Percentiles rank a stretch among this genome's conserved stretches.
These are phyloP conservation scores for Zaprionus bogoriensis DNA, from an alignment of 2,888 invertebrate genomes.

Conservation along the genomic window DNA sequence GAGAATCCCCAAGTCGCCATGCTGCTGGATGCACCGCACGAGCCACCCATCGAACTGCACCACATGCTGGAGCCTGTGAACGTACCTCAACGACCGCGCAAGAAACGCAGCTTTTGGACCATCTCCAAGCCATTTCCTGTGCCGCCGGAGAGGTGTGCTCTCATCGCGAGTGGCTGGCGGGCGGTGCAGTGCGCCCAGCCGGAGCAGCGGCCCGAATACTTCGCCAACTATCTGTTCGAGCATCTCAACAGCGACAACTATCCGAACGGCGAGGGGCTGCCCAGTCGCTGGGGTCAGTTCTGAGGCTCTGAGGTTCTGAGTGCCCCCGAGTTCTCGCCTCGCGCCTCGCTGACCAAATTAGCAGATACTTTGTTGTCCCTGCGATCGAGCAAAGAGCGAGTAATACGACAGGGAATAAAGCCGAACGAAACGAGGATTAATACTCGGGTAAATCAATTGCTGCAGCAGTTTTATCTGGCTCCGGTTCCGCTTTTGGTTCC, in stretches of 20 bases:
- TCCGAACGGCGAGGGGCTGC: conserved; percentile 63
- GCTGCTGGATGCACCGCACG: conserved; percentile 53
- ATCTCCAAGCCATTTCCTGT: conserved; percentile 36
- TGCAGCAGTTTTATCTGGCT: too few species aligned
- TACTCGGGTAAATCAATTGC: neutral
- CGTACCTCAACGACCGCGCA: conserved; percentile 45
- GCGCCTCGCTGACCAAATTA: neutral
- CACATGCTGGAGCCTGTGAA: conserved; percentile 31
- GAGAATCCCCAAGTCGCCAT: conserved; percentile 39
- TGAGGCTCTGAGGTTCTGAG: conserved; percentile 41
- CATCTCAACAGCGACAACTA: conserved; percentile 65
- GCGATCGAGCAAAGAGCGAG: too few species aligned
- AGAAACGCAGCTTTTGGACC: conserved; percentile 63
- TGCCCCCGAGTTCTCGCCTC: too few species aligned
- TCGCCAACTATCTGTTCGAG: conserved; percentile 61
- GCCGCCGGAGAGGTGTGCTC: conserved; percentile 45
- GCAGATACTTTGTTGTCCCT: neutral
- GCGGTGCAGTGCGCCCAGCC: conserved; percentile 39
- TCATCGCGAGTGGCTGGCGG: conserved; percentile 44
- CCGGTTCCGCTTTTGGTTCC: too few species aligned
- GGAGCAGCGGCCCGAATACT: conserved; percentile 52
- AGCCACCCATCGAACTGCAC: conserved; percentile 52
- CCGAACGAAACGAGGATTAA: neutral
- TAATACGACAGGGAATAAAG: neutral
- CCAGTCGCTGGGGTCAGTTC: conserved; percentile 60